These are phyloP conservation scores for Talpa occidentalis DNA, from an alignment of 2,113 vertebrate genomes.

Conservation along the genomic window DNA sequence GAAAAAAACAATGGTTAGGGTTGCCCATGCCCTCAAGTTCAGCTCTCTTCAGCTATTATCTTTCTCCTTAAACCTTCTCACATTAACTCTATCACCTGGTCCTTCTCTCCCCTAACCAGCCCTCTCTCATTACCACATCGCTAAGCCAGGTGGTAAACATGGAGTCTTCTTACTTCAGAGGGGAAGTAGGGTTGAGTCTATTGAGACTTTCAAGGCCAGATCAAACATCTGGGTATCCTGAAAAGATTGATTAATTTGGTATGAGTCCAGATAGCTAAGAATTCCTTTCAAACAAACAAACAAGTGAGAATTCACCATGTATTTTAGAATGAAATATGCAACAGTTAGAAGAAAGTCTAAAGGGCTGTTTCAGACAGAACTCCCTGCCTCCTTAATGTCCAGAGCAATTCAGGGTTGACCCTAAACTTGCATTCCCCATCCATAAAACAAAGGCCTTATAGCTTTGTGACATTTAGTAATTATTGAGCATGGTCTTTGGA, in stretches of 20 bases:
- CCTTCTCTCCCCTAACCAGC: background rate
- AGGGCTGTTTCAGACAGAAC: background rate
- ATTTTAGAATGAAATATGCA: background rate
- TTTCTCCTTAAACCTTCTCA: background rate
- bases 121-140: background rate
- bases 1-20: background rate
- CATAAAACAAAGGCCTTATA: background rate
- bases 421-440: slow-evolving; percentile 8
- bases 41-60: background rate
- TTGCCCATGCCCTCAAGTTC: background rate
- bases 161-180: background rate
- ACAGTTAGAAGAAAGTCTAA: background rate
- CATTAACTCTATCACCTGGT: background rate
- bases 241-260: background rate
- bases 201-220: background rate
- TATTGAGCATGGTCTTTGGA: background rate
- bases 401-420: slow-evolving; percentile 16
- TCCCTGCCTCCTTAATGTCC: background rate
- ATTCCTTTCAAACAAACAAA: slow-evolving; percentile 38
- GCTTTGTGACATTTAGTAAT: background rate
- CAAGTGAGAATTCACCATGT: background rate
- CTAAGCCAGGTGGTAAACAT: background rate
- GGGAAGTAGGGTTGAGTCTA: background rate
- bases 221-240: background rate
- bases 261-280: background rate